Evolutionary conservation across 1,140 invertebrate species (phyloP).

Genomic region (Bradysia coprophila): DNA sequence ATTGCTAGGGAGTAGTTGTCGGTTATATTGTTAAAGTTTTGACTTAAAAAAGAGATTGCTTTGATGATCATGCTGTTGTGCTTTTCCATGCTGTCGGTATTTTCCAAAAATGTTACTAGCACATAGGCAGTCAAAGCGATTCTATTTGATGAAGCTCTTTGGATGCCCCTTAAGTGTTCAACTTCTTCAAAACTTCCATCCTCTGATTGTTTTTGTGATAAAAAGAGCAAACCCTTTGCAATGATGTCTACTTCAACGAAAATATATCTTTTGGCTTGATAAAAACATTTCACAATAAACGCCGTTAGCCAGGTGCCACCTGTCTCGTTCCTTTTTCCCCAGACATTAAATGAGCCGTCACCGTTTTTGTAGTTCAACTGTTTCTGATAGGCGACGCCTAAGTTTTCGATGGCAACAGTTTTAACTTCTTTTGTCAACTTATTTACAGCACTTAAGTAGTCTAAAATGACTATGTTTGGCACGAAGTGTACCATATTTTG

Average conservation of each 20-base stretch:
- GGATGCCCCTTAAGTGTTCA: too few species aligned
- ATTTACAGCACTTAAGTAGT: conserved; percentile 36
- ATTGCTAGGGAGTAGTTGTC: conserved; percentile 64
- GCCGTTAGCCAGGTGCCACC: conserved; percentile 94
- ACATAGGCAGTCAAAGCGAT: conserved; percentile 14
- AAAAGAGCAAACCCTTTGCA: conserved; percentile 55
- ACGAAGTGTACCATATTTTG: conserved; percentile 90
- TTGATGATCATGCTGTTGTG: conserved; percentile 48
- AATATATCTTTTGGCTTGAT: conserved; percentile 65
- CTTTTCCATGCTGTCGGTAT: conserved; percentile 32
- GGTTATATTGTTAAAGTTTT: conserved; percentile 43
- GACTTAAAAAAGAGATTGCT: conserved; percentile 60
- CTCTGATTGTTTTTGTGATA: conserved; percentile 32
- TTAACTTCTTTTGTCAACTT: conserved; percentile 25
- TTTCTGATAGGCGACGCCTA: conserved; percentile 81
- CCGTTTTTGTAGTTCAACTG: conserved; percentile 73
- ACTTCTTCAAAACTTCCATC: conserved; percentile 74
- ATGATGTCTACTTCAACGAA: conserved; percentile 60
- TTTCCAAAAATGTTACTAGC: conserved; percentile 56
- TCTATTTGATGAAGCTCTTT: too few species aligned
- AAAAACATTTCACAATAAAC: conserved; percentile 76
- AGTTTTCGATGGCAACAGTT: conserved; percentile 48
- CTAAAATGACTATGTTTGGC: conserved; percentile 70
- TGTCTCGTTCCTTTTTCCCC: conserved; percentile 48
- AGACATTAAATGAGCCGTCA: conserved; percentile 92